These are phyloP conservation scores for Salvelinus namaycush DNA, from an alignment of 2,113 vertebrate genomes.

Conservation along the genomic window DNA sequence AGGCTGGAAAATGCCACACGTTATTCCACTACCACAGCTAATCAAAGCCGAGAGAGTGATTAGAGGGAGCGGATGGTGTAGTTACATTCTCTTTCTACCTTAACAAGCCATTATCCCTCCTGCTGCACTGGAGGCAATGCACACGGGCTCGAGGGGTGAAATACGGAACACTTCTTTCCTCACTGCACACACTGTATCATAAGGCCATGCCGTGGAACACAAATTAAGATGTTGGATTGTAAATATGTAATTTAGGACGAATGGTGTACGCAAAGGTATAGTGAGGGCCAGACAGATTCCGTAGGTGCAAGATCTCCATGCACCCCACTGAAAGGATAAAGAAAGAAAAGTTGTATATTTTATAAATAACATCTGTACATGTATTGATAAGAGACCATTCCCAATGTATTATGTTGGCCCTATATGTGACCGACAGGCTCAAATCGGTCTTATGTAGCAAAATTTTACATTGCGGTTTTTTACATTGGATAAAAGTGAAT, in stretches of 20 bases:
- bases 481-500: no score
- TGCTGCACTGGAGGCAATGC: conserved; percentile 20
- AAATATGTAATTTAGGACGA: conserved; percentile 37
- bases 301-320: no score
- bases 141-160: conserved; percentile 37
- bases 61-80: conserved; percentile 46
- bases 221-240: conserved; percentile 38
- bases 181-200: conserved; percentile 13
- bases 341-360: no score
- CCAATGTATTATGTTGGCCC: no score
- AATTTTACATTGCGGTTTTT: no score
- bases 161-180: conserved; percentile 53
- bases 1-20: conserved; percentile 68
- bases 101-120: conserved; percentile 60
- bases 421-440: no score
- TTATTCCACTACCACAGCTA: conserved; percentile 63
- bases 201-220: conserved; percentile 17
- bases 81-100: conserved; percentile 41
- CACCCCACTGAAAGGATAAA: no score
- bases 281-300: no score
- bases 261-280: background rate
- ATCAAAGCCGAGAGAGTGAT: conserved; percentile 68
- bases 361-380: no score
- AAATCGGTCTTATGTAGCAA: no score
- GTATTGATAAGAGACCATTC: no score